Evolutionary conservation across 2,888 invertebrate genomes (phyloP).

Genomic region (Phoronis australis): DNA sequence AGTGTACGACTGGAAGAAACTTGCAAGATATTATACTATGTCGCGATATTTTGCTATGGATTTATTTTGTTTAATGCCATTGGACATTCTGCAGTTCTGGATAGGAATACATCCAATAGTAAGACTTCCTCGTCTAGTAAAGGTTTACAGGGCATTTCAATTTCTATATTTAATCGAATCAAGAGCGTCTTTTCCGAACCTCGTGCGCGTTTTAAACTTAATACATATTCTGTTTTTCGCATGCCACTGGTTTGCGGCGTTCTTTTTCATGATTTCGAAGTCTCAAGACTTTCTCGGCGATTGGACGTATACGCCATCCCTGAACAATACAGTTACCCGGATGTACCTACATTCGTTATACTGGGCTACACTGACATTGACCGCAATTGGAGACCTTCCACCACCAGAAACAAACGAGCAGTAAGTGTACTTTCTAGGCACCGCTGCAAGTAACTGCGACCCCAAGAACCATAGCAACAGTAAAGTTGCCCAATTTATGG

Average conservation of each 20-base stretch:
- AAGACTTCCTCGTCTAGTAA: slow-evolving; percentile 58
- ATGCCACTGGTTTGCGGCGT: slow-evolving; percentile 97
- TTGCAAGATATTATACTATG: slow-evolving; percentile 81
- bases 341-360: slow-evolving; percentile 92
- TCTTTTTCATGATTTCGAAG: slow-evolving; percentile 90
- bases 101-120: slow-evolving; percentile 70
- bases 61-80: slow-evolving; percentile 72
- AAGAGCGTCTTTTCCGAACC: slow-evolving; percentile 88
- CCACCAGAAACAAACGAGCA: slow-evolving; percentile 93
- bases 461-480: too few species aligned
- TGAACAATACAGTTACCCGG: slow-evolving; percentile 67
- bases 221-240: slow-evolving; percentile 90
- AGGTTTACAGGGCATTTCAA: slow-evolving; percentile 75
- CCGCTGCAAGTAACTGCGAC: too few species aligned
- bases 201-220: slow-evolving; percentile 91
- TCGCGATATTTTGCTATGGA: slow-evolving; percentile 82
- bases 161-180: slow-evolving; percentile 95
- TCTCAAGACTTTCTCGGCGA: slow-evolving; percentile 54
- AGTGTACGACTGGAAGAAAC: slow-evolving; percentile 85
- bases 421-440: slow-evolving; percentile 69
- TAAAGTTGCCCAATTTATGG: too few species aligned
- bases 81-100: slow-evolving; percentile 80
- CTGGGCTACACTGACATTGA: slow-evolving; percentile 93
- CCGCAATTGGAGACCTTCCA: slow-evolving; percentile 92
- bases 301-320: slow-evolving; percentile 60